Base-by-base conservation (phyloP, 2,113 vertebrate species). In the Phyllostomus hastatus region DNA sequence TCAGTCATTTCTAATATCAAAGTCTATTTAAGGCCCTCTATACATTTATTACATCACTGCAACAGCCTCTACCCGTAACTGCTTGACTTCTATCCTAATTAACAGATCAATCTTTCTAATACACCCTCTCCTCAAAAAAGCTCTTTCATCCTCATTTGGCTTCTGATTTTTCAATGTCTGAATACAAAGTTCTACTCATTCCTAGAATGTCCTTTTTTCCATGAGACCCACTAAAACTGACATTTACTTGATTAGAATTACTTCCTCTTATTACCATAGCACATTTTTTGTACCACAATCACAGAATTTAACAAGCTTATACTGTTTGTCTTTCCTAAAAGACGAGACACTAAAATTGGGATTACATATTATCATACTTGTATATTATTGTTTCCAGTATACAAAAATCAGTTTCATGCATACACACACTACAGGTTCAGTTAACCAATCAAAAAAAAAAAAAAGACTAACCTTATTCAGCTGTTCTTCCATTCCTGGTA, bases 401-500 rank as follows among this genome's bases (percentile, higher is more conserved):
- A 80, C n/a, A 22, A 35, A 46, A 88, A 31, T 41, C 17, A 70
- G 24, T 67, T 89, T 78, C n/a, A 75, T 38, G 28, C 15, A 87
- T 48, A 94, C 26, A 66, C 4, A 76, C 43, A 57, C 12, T 92
- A 82, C 4, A 78, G 22, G 9, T 52, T 91, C 43, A 96, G 66
- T 75, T 87, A 69, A 72, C 61, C 19, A 52, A 24, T 52, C 6
- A 59, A 59, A 22, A 57, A 50, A 94, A 82, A 92, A 93, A 78
- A 80, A 59, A 94, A 95, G 95, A 67, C 97, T 50, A 95, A 99
- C 99, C 99, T 99, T 99, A 98, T 99, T 99, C n/a, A 99, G 99
- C 86, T 99, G 99, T 38, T 98, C 99, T 97, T 99, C 99, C 99
- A 99, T 99, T 97, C 99, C 99, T 6, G 99, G 99, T 98, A 99